Percentiles rank a stretch among this genome's conserved stretches.
Conservation (phyloP, 1,140 invertebrate species). For the Hyphantria cunea region DNA sequence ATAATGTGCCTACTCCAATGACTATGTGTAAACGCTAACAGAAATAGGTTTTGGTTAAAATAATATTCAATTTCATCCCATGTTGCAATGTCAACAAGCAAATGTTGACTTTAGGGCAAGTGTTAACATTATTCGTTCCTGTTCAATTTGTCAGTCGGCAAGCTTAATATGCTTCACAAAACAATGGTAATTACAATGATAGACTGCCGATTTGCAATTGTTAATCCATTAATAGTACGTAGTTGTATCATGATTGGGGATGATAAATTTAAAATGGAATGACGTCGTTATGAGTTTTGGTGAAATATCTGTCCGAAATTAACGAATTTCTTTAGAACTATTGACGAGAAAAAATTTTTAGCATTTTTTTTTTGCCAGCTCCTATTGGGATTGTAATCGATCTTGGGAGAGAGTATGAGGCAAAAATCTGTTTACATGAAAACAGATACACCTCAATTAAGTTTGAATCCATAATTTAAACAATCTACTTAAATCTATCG, state of each 20-base stretch:
- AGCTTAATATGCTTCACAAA: conserved; percentile 29
- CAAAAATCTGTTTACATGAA: no score
- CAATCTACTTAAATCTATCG: no score
- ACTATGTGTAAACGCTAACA: conserved; percentile 21
- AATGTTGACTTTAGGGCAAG: conserved; percentile 41
- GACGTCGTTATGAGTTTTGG: conserved; percentile 12
- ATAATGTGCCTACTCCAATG: conserved; percentile 36
- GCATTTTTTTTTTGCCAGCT: no score
- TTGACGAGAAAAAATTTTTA: no score
- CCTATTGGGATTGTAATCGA: no score
- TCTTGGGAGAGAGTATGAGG: no score
- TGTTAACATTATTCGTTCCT: conserved; percentile 38
- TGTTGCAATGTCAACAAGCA: conserved; percentile 30
- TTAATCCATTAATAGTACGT: conserved; percentile 26
- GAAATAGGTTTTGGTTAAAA: conserved; percentile 27
- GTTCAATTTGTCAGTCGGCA: conserved; percentile 36
- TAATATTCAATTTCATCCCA: conserved; percentile 34
- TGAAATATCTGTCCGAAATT: not conserved
- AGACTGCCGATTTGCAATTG: conserved; percentile 31
- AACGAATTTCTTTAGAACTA: no score
- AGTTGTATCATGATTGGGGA: conserved; percentile 14
- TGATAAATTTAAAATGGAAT: conserved; percentile 3
- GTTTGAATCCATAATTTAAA: no score
- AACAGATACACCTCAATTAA: no score
- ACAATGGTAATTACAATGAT: conserved; percentile 35